phyloP scores from a whole-genome alignment of 2,797 vertebrate genomes.

The Sebastolobus alascanus region DNA sequence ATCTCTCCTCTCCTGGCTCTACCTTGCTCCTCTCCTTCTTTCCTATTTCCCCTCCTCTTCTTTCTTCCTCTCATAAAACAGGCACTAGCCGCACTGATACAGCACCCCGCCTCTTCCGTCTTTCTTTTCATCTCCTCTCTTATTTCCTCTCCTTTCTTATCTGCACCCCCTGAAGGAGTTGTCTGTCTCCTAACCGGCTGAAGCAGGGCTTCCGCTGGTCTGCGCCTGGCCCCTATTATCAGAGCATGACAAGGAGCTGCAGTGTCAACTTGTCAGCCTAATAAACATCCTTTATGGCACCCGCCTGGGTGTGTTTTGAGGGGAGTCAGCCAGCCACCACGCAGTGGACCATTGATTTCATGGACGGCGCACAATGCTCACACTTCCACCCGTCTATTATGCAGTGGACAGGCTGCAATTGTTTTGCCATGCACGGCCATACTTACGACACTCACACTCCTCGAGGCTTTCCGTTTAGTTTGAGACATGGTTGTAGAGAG shows the following conservation, averaged over 20 bases:
- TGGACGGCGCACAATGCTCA: constrained; percentile 63
- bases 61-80: constrained; percentile 31
- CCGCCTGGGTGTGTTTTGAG: constrained; percentile 70
- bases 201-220: constrained; percentile 66
- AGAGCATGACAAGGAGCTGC: constrained; percentile 80
- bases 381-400: constrained; percentile 69
- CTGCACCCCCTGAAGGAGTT: constrained; percentile 67
- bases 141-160: constrained; percentile 63
- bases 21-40: neutral
- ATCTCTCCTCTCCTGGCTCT: constrained; percentile 1
- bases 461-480: constrained; percentile 41
- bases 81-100: constrained; percentile 31
- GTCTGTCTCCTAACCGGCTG: constrained; percentile 74
- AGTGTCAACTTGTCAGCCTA: constrained; percentile 81
- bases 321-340: constrained; percentile 66
- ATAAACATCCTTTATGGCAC: constrained; percentile 83
- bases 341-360: constrained; percentile 78
- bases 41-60: constrained; percentile 1
- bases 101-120: constrained; percentile 13
- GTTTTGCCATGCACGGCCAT: constrained; percentile 69
- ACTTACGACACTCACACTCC: constrained; percentile 66
- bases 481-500: constrained; percentile 19
- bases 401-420: constrained; percentile 69
- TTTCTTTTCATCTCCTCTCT: constrained; percentile 20
- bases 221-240: constrained; percentile 77